These are phyloP conservation scores for Drosophila prostipennis DNA, from an alignment of 2,888 invertebrate species.

Conservation along the genomic window DNA sequence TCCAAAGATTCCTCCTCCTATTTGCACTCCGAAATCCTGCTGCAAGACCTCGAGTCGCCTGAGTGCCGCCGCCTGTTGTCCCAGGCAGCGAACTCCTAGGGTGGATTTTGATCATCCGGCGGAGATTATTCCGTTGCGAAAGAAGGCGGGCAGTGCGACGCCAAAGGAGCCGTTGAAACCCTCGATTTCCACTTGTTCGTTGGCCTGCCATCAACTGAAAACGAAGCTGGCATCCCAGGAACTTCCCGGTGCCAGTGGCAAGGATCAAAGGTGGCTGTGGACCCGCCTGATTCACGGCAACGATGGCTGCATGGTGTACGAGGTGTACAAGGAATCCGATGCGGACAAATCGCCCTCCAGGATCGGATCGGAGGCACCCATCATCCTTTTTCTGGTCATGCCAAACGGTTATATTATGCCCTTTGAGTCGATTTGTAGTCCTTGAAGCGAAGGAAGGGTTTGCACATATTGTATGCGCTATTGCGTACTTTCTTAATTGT, in stretches of 20 bases:
- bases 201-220: constrained; percentile 65
- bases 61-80: background rate
- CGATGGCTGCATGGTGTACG: constrained; percentile 73
- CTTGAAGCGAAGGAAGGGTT: background rate
- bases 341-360: constrained; percentile 18
- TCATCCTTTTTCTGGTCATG: constrained; percentile 71
- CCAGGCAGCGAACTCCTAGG: constrained; percentile 37
- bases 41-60: constrained; percentile 28
- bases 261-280: constrained; percentile 64
- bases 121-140: constrained; percentile 4
- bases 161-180: constrained; percentile 41
- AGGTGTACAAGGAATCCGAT: constrained; percentile 68
- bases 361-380: constrained; percentile 38
- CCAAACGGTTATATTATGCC: constrained; percentile 74
- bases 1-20: background rate
- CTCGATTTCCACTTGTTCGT: constrained; percentile 67
- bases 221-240: constrained; percentile 15
- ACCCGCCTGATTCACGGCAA: constrained; percentile 61
- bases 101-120: constrained; percentile 64
- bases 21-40: constrained; percentile 4
- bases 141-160: background rate
- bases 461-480: too few species aligned
- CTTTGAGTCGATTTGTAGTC: constrained; percentile 62
- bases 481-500: background rate
- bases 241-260: background rate